Percentiles rank a stretch among this genome's conserved stretches.
Evolutionary conservation across 2,113 vertebrate genomes (phyloP).

Genomic region (Serilophus lunatus): DNA sequence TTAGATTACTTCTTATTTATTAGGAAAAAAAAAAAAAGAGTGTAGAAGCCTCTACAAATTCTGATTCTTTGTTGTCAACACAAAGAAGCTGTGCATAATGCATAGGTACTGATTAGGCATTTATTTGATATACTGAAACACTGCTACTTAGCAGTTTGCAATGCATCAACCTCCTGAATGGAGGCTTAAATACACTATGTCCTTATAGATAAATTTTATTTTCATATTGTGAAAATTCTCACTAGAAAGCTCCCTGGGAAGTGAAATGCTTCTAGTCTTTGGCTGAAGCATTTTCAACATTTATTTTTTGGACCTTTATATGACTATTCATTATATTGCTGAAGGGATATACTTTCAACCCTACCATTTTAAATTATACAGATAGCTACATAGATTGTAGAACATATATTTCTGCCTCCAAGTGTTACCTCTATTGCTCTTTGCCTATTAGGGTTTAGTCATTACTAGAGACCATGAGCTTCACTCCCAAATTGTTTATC

Average conservation of each 20-base stretch:
- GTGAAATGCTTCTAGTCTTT: neutral
- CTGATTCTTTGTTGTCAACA: neutral
- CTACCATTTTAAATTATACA: neutral
- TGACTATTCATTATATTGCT: neutral
- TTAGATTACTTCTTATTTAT: constrained; percentile 23
- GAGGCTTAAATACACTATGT: neutral
- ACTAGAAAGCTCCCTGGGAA: neutral
- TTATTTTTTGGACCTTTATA: neutral
- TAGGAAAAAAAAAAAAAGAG: neutral
- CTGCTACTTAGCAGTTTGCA: neutral
- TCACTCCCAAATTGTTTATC: neutral
- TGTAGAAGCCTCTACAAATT: neutral
- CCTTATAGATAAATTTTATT: neutral
- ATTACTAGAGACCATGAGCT: neutral
- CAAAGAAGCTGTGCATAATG: neutral
- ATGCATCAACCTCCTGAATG: neutral
- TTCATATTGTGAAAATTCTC: neutral
- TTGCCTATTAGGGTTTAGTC: neutral
- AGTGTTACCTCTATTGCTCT: neutral
- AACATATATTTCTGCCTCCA: neutral
- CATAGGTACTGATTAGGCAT: neutral
- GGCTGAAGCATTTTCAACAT: neutral
- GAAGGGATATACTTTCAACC: neutral
- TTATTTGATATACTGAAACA: neutral
- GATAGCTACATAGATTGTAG: neutral